Percentiles rank a stretch among this genome's conserved stretches.
phyloP scores from a whole-genome alignment of 1,140 invertebrate genomes.

The Calycopis cecrops region DNA sequence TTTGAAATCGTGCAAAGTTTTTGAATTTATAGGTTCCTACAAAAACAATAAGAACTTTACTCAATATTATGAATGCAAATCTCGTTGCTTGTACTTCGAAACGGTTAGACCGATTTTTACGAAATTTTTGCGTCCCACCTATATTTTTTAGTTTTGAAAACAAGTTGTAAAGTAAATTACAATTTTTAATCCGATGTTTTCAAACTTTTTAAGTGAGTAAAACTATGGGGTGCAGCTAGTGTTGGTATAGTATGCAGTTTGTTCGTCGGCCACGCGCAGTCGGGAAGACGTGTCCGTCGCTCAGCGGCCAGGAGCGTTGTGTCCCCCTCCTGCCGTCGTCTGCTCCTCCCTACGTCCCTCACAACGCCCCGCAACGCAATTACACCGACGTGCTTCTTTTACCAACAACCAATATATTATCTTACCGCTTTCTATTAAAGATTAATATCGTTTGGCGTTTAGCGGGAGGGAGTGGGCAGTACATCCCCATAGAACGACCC shows the following conservation, averaged over 20 bases:
- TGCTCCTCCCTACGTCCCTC: constrained; percentile 59
- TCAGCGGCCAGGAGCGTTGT: constrained; percentile 46
- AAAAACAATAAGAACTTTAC: too few species aligned
- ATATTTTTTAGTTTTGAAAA: too few species aligned
- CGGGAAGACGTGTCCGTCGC: constrained; percentile 25
- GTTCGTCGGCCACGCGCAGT: neutral
- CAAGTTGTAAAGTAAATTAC: too few species aligned
- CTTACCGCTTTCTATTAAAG: constrained; percentile 57
- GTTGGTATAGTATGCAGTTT: constrained; percentile 5
- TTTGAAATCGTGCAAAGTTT: too few species aligned
- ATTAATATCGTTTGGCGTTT: constrained; percentile 45
- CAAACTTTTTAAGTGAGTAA: too few species aligned
- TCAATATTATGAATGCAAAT: too few species aligned
- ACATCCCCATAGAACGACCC: constrained; percentile 46
- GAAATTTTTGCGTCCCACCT: too few species aligned
- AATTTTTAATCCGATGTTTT: too few species aligned
- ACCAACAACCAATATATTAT: constrained; percentile 43
- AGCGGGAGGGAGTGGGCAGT: constrained; percentile 35
- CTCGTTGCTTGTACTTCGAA: too few species aligned
- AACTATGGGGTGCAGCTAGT: too few species aligned
- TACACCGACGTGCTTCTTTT: constrained; percentile 41
- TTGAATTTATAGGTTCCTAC: too few species aligned
- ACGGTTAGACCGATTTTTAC: too few species aligned
- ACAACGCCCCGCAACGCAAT: constrained; percentile 63
- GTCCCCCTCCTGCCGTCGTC: constrained; percentile 54